A percentile compares a stretch with the other conserved stretches of the same genome.
Conservation (phyloP, 1,140 invertebrate species). For the Drosophila insularis region DNA sequence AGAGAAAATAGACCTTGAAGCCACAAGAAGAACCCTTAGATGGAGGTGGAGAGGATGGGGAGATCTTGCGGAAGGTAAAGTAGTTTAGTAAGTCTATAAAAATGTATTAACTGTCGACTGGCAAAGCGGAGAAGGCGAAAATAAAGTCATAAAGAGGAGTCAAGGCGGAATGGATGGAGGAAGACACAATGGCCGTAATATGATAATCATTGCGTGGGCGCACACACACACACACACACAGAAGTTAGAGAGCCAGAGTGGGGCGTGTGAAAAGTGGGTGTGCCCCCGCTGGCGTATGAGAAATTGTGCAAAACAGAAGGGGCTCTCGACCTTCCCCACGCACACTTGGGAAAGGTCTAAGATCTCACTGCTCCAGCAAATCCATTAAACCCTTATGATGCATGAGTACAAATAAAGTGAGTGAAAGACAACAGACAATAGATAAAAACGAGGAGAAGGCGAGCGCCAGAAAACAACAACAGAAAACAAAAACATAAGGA, state of each 20-base stretch:
- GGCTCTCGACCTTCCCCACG: background rate
- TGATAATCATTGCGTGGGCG: constrained; percentile 72
- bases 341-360: background rate
- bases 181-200: constrained; percentile 66
- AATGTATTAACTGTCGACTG: constrained; percentile 71
- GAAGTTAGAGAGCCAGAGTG: background rate
- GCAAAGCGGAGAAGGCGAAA: constrained; percentile 54
- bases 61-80: constrained; percentile 26
- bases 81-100: constrained; percentile 77
- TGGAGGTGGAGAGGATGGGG: background rate
- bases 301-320: constrained; percentile 49
- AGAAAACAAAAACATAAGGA: constrained; percentile 51
- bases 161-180: background rate
- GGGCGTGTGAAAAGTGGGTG: constrained; percentile 61
- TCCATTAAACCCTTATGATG: constrained; percentile 80
- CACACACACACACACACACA: constrained; percentile 21
- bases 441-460: constrained; percentile 7
- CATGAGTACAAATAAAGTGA: constrained; percentile 76
- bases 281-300: constrained; percentile 16
- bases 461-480: constrained; percentile 15
- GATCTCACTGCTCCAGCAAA: constrained; percentile 56
- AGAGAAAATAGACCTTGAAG: constrained; percentile 43
- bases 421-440: constrained; percentile 69
- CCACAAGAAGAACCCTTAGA: background rate
- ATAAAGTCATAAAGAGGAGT: constrained; percentile 72